Base-by-base conservation (phyloP, 2,797 vertebrate species). In the Rhinogobio ventralis region DNA sequence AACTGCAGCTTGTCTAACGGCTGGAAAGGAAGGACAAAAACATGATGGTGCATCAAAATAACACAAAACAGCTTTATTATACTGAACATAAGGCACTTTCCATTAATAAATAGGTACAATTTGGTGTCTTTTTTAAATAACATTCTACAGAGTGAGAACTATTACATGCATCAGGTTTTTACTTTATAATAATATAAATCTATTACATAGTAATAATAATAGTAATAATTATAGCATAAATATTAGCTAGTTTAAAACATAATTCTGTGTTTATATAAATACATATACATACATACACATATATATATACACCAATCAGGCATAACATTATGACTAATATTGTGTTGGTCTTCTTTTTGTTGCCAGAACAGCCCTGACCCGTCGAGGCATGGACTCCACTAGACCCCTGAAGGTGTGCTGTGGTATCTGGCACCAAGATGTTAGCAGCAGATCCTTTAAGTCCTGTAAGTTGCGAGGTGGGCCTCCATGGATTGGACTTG, bases 1-100 rank as follows among this genome's bases (percentile, higher is more conserved):
- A 96, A 94, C 46, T 95, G 95, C 20, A 99, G 92, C 91, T 99
- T 98, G 89, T 97, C 96, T 89, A 95, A 90, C 7, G 96, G 91
- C 98, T 99, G 92, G 60, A 92, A 80, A 78, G 88, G 3, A 89
- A 64, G 82, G 33, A 20, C 2, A 80, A 0, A 4, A 62, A 30
- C 86, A 69, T 42, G 4, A 57, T 5, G 15, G 84, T 57, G 85
- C 4, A 23, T 72, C 8, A 4, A 46, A 62, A 71, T 17, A 76
- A 46, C 25, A 17, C 2, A 46, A 15, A 25, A 68, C 30, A 9
- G 14, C 33, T n/a, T 69, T 23, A n/a, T 42, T 42, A 14, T 8
- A 67, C 5, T 30, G 62, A 33, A 17, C 14, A 17, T 30, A 36
- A 33, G 60, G 57, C 60, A 62, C 60, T 1, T 7, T 9, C 2